These are phyloP conservation scores for Coremacera marginata DNA, from an alignment of 2,888 invertebrate genomes.

Conservation along the genomic window DNA sequence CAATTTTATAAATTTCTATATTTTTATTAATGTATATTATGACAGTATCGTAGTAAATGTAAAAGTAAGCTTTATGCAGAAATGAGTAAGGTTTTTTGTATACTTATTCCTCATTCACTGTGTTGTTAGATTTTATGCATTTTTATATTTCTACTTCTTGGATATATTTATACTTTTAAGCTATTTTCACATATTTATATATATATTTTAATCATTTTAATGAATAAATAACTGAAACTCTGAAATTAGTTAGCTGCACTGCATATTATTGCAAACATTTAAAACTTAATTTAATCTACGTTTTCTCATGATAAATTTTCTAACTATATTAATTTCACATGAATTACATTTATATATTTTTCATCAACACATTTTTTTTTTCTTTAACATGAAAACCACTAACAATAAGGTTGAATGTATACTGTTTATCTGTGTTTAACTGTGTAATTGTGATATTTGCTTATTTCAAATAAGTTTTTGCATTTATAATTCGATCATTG, in stretches of 20 bases:
- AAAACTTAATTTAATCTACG: not conserved
- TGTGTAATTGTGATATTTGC: too few relatives aligned
- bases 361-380: constrained; percentile 30
- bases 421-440: too few relatives aligned
- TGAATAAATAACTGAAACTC: too few relatives aligned
- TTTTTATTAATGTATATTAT: not conserved
- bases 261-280: not conserved
- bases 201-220: not conserved
- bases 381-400: not conserved
- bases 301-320: constrained; percentile 31
- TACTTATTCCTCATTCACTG: not conserved
- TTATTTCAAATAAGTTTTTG: too few relatives aligned
- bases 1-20: not conserved
- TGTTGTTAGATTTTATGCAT: not conserved
- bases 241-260: not conserved
- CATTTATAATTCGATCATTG: too few relatives aligned
- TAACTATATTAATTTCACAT: constrained; percentile 23
- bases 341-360: not conserved
- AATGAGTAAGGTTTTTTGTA: not conserved
- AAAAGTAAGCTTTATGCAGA: too few relatives aligned
- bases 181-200: not conserved
- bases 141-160: too few relatives aligned
- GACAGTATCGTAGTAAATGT: not conserved
- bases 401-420: not conserved
- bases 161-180: not conserved